Evolutionary conservation across 1,140 invertebrate genomes (phyloP).

Genomic region (Pogonomyrmex californicus): DNA sequence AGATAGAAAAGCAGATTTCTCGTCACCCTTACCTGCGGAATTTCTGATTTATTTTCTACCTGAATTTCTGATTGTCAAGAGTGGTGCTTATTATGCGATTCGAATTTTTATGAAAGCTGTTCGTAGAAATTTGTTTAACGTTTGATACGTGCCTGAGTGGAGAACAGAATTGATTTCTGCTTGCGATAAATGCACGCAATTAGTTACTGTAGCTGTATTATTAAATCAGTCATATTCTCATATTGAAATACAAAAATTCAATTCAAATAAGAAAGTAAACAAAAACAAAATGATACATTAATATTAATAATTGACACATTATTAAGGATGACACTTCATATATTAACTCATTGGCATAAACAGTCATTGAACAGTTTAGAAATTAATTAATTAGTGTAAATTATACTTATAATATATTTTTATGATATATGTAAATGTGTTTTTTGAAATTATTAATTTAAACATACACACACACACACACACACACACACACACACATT

Average conservation of each 20-base stretch:
- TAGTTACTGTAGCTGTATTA: neutral
- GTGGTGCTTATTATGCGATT: slow-evolving; percentile 42
- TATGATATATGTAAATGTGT: too few species aligned
- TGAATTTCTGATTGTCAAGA: slow-evolving; percentile 5
- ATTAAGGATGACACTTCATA: too few species aligned
- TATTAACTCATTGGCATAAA: too few species aligned
- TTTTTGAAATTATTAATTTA: too few species aligned
- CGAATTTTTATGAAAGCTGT: slow-evolving; percentile 5
- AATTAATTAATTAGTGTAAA: too few species aligned
- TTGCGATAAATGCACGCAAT: neutral
- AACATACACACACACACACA: too few species aligned
- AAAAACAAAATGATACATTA: neutral
- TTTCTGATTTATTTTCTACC: slow-evolving; percentile 52
- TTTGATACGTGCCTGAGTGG: slow-evolving; percentile 17
- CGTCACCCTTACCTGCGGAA: slow-evolving; percentile 38
- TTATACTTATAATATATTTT: too few species aligned
- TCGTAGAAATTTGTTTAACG: slow-evolving; percentile 31
- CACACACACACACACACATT: too few species aligned
- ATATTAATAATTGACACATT: neutral
- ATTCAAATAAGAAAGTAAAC: neutral
- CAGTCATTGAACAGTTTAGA: too few species aligned
- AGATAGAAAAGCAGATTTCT: slow-evolving; percentile 58
- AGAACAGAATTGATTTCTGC: neutral
- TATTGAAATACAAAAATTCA: neutral
- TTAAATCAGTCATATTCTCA: neutral